phyloP scores from a whole-genome alignment of 2,888 invertebrate species.

The Acholoe squamosa region DNA sequence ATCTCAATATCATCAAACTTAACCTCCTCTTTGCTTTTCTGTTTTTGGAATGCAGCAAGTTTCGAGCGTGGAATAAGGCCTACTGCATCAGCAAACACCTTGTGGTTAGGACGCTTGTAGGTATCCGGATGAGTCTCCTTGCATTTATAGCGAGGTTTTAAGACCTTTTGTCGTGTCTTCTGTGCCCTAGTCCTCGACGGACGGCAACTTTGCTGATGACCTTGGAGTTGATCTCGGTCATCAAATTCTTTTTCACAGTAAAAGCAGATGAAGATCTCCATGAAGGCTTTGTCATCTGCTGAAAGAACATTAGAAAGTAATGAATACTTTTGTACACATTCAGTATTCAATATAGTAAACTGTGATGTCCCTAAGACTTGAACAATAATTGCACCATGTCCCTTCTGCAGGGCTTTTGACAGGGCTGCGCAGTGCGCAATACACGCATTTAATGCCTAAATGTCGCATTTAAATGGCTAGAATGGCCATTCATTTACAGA shows the following conservation, averaged over 20 bases:
- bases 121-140: slow-evolving; percentile 20
- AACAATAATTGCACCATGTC: no score
- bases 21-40: slow-evolving; percentile 64
- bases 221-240: slow-evolving; percentile 72
- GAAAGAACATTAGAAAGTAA: background rate
- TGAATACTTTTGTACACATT: no score
- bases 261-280: slow-evolving; percentile 79
- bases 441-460: no score
- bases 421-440: no score
- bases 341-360: no score
- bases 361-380: no score
- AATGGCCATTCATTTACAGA: no score
- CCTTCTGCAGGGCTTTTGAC: no score
- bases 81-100: slow-evolving; percentile 14
- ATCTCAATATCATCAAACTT: slow-evolving; percentile 68
- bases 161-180: background rate
- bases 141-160: background rate
- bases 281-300: slow-evolving; percentile 63
- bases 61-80: slow-evolving; percentile 45
- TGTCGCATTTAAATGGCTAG: no score
- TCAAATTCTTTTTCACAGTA: slow-evolving; percentile 79
- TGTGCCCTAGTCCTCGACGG: background rate
- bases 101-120: background rate
- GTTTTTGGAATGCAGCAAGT: slow-evolving; percentile 40
- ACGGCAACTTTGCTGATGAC: slow-evolving; percentile 75